Conservation (phyloP, 2,797 vertebrate genomes). For the Microtus obscurus region DNA sequence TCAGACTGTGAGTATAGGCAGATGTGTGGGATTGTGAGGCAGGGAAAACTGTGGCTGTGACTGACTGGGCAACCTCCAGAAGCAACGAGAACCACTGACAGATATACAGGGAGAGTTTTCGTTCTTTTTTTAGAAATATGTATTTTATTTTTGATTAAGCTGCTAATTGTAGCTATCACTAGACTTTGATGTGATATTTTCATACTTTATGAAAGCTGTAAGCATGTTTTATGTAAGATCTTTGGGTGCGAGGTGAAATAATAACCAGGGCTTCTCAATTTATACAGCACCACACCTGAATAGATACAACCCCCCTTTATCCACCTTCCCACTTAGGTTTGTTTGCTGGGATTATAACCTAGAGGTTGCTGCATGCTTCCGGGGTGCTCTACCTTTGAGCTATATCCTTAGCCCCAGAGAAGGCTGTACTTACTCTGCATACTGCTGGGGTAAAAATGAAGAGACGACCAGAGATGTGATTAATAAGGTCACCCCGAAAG, state of each 20-base stretch:
- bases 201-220: no score
- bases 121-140: neutral
- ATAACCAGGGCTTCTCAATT: no score
- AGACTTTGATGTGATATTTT: neutral
- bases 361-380: neutral
- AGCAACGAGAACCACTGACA: neutral
- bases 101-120: neutral
- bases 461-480: neutral
- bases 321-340: no score
- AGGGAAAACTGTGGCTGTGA: neutral
- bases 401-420: neutral
- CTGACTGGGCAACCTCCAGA: neutral
- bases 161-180: neutral
- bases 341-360: neutral
- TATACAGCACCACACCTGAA: no score
- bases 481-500: neutral
- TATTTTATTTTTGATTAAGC: neutral
- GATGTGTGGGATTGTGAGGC: neutral
- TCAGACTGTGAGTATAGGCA: neutral
- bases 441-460: neutral
- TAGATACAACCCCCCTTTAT: rapidly evolving
- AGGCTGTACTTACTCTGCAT: neutral
- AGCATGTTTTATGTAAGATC: no score
- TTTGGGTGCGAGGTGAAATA: no score
- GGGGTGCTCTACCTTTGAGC: neutral